Percentiles rank a stretch among this genome's conserved stretches.
Evolutionary conservation across 2,113 vertebrate species (phyloP).

Genomic region (Carettochelys insculpta): DNA sequence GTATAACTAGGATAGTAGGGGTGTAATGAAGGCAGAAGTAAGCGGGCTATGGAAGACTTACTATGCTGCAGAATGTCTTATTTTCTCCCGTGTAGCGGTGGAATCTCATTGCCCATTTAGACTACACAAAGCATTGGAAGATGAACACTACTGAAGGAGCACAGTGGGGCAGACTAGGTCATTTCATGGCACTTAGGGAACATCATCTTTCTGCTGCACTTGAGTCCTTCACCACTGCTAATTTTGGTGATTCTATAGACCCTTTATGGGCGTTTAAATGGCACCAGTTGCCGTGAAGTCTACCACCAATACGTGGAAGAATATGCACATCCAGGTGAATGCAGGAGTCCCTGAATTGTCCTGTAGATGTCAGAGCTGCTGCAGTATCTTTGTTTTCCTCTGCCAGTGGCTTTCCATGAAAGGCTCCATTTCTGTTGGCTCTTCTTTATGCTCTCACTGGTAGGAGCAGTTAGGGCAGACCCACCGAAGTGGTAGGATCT

Average conservation of each 20-base stretch:
- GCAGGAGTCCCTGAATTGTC: background rate
- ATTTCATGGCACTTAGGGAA: background rate
- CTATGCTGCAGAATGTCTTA: background rate
- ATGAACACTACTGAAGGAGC: background rate
- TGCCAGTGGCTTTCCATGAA: background rate
- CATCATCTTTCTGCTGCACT: background rate
- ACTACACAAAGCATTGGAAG: background rate
- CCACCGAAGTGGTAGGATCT: background rate
- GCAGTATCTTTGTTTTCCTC: background rate
- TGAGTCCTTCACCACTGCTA: background rate
- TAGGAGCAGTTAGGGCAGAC: background rate
- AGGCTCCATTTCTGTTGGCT: background rate
- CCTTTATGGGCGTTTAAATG: background rate
- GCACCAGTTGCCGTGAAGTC: background rate
- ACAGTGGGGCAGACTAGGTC: background rate
- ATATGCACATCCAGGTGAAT: background rate
- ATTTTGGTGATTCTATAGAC: background rate
- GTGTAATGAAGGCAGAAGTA: background rate
- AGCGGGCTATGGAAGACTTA: background rate
- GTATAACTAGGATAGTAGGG: background rate
- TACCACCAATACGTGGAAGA: background rate
- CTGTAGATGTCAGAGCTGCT: background rate
- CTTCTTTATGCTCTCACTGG: rapidly evolving
- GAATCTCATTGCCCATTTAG: background rate
- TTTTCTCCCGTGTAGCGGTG: background rate